phyloP scores from a whole-genome alignment of 2,797 vertebrate species.

The Semotilus atromaculatus region DNA sequence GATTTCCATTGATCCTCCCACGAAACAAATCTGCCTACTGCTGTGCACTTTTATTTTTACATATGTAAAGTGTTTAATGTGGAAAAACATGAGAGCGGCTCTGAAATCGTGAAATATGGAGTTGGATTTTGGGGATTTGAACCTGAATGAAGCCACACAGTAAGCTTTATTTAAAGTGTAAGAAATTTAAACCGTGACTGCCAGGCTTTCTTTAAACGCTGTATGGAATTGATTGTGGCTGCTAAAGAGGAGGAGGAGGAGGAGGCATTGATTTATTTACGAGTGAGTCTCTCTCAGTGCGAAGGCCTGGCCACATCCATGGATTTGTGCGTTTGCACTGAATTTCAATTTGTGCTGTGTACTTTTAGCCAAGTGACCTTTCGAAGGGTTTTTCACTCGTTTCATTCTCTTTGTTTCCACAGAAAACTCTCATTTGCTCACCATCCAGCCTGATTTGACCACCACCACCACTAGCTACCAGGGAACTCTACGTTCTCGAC shows the following conservation, averaged over 20 bases:
- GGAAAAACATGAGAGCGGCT: conserved; percentile 39
- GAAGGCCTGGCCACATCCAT: conserved; percentile 62
- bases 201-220: conserved; percentile 73
- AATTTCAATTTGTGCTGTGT: conserved; percentile 62
- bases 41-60: conserved; percentile 44
- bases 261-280: conserved; percentile 65
- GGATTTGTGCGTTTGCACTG: conserved; percentile 60
- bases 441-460: conserved; percentile 98
- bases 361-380: conserved; percentile 21
- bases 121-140: conserved; percentile 18
- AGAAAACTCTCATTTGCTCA: conserved; percentile 97
- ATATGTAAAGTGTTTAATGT: conserved; percentile 38
- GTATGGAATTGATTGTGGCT: conserved; percentile 76
- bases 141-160: conserved; percentile 19
- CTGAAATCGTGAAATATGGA: conserved; percentile 15
- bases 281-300: conserved; percentile 64
- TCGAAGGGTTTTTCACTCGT: background rate
- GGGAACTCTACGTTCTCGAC: conserved; percentile 91
- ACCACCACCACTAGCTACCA: conserved; percentile 97
- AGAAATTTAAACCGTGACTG: conserved; percentile 64
- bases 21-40: conserved; percentile 28
- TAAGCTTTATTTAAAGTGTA: conserved; percentile 44
- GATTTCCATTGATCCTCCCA: conserved; percentile 23
- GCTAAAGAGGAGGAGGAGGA: conserved; percentile 77
- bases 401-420: conserved; percentile 55